Conservation (phyloP, 1,140 invertebrate species). For the Ruditapes philippinarum region DNA sequence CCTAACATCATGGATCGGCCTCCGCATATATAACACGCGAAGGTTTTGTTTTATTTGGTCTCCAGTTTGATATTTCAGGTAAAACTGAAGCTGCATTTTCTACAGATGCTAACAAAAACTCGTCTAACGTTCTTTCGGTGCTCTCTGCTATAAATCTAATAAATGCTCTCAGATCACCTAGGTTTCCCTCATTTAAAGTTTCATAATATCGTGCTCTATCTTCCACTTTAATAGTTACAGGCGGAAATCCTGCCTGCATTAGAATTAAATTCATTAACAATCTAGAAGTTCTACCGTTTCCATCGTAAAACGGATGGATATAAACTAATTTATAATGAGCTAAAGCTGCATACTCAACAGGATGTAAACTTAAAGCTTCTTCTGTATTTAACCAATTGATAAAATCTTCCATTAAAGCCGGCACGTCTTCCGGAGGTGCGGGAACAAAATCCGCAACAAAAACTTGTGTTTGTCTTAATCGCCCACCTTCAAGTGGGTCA, state of each 20-base stretch:
- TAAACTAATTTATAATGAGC: conserved; percentile 98
- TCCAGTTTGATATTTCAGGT: conserved; percentile 49
- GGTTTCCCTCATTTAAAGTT: conserved; percentile 95
- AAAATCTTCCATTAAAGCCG: conserved; percentile 94
- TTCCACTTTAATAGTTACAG: conserved; percentile 97
- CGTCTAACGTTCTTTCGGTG: conserved; percentile 96
- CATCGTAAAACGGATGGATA: conserved; percentile 93
- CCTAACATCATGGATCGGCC: no score
- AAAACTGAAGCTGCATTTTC: conserved; percentile 70
- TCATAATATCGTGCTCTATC: conserved; percentile 93
- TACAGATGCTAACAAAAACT: conserved; percentile 89
- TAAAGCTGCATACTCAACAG: conserved; percentile 94
- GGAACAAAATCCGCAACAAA: conserved; percentile 97
- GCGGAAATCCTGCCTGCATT: conserved; percentile 99
- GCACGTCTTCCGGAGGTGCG: conserved; percentile 93
- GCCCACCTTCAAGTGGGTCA: conserved; percentile 88
- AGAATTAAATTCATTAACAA: conserved; percentile 98
- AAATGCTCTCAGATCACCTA: conserved; percentile 91
- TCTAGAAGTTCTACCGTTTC: conserved; percentile 97
- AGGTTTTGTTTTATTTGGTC: conserved; percentile 31
- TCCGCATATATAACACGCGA: conserved; percentile 50
- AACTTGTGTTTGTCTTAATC: conserved; percentile 89
- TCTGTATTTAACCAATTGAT: conserved; percentile 96
- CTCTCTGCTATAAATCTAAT: conserved; percentile 98
- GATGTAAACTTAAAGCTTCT: conserved; percentile 90